Evolutionary conservation across 2,888 invertebrate species (phyloP).

Genomic region (Drosophila quinaria): DNA sequence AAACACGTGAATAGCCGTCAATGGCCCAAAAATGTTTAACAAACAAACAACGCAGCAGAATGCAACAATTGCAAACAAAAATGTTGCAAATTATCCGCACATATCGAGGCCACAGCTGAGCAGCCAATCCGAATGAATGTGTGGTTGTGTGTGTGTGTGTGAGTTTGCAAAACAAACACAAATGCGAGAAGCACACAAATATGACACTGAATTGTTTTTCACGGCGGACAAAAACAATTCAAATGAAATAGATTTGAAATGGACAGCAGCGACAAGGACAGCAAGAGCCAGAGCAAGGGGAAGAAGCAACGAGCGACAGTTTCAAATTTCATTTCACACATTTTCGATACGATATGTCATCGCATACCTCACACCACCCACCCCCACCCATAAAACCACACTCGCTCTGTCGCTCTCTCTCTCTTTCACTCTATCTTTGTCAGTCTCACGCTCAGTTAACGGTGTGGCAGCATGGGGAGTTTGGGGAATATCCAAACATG

Average conservation of each 20-base stretch:
- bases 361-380: too few relatives aligned
- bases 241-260: slow-evolving; percentile 38
- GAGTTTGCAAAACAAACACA: slow-evolving; percentile 60
- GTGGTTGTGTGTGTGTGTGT: neutral
- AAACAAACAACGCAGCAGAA: slow-evolving; percentile 31
- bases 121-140: slow-evolving; percentile 1
- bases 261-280: slow-evolving; percentile 23
- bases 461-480: neutral
- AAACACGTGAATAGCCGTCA: slow-evolving; percentile 46
- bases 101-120: slow-evolving; percentile 34
- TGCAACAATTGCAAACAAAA: slow-evolving; percentile 59
- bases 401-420: neutral
- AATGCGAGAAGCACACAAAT: slow-evolving; percentile 56
- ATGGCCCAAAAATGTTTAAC: slow-evolving; percentile 43
- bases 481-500: slow-evolving; percentile 41
- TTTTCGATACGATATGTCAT: slow-evolving; percentile 45
- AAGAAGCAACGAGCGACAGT: slow-evolving; percentile 42
- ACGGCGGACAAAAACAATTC: slow-evolving; percentile 50
- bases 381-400: neutral
- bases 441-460: neutral
- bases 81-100: slow-evolving; percentile 67
- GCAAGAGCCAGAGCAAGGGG: neutral
- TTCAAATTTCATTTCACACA: slow-evolving; percentile 74
- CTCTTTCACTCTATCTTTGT: neutral
- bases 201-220: slow-evolving; percentile 77